These are phyloP conservation scores for Sapajus apella DNA, from an alignment of 2,113 vertebrate genomes.

Conservation along the genomic window DNA sequence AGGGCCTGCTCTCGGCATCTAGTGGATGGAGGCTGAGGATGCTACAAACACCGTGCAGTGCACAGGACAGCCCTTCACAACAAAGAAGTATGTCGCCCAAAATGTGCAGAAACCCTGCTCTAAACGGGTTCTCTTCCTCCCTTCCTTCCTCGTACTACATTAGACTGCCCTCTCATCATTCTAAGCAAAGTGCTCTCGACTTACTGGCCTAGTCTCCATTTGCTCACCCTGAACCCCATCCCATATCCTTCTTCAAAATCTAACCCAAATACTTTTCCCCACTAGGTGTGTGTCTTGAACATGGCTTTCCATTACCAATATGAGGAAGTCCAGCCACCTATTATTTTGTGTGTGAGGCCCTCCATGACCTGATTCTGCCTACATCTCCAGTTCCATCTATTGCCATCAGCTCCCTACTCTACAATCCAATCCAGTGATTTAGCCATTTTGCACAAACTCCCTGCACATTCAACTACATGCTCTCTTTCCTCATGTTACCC, in stretches of 20 bases:
- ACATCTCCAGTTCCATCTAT: neutral
- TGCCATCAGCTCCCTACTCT: neutral
- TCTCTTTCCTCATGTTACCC: neutral
- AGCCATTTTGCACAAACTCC: neutral
- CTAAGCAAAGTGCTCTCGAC: neutral
- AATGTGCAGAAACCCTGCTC: neutral
- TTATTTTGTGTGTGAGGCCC: neutral
- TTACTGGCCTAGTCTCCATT: neutral
- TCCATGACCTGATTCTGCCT: neutral
- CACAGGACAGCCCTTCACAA: neutral
- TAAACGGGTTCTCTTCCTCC: neutral
- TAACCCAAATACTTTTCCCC: neutral
- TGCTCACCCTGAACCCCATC: neutral
- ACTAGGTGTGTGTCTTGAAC: neutral
- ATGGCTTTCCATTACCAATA: neutral
- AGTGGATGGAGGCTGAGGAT: neutral
- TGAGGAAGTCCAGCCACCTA: neutral
- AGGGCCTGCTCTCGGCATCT: neutral
- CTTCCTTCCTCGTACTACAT: neutral
- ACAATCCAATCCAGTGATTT: neutral
- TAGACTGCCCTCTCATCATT: neutral
- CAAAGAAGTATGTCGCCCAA: neutral
- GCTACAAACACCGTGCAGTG: neutral
- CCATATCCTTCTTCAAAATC: neutral
- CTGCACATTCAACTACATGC: neutral